Conservation (phyloP, 2,888 invertebrate species). For the Adelphocoris suturalis region DNA sequence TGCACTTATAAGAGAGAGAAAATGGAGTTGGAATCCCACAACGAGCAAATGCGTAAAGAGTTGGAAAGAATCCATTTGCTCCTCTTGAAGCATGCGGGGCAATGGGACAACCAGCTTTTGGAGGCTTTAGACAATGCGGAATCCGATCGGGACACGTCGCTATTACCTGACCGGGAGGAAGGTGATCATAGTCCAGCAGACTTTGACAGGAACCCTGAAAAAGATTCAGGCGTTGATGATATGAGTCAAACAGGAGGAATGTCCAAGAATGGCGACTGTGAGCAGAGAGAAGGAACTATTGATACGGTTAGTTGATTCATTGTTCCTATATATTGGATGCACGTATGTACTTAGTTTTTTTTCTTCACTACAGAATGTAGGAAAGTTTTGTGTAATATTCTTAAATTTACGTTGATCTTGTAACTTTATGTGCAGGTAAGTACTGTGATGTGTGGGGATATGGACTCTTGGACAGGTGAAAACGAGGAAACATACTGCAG, state of each 20-base stretch:
- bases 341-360: too few species aligned
- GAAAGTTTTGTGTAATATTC: too few species aligned
- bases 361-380: too few species aligned
- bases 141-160: slow-evolving; percentile 79
- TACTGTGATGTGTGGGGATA: slow-evolving; percentile 70
- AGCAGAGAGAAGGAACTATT: slow-evolving; percentile 53
- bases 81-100: slow-evolving; percentile 85
- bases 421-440: slow-evolving; percentile 40
- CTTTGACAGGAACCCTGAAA: slow-evolving; percentile 71
- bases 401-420: too few species aligned
- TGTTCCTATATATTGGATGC: too few species aligned
- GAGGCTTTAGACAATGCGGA: slow-evolving; percentile 80
- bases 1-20: slow-evolving; percentile 86
- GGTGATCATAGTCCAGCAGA: slow-evolving; percentile 70
- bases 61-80: slow-evolving; percentile 88
- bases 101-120: slow-evolving; percentile 82
- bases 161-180: slow-evolving; percentile 71
- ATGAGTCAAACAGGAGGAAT: slow-evolving; percentile 82
- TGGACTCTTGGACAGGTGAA: slow-evolving; percentile 68
- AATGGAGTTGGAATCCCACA: slow-evolving; percentile 87
- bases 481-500: slow-evolving; percentile 65
- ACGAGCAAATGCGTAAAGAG: slow-evolving; percentile 88
- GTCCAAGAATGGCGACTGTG: slow-evolving; percentile 66
- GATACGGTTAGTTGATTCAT: slow-evolving; percentile 43
- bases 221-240: slow-evolving; percentile 80